These are phyloP conservation scores for Callionymus lyra DNA, from an alignment of 2,113 vertebrate genomes.

Conservation along the genomic window DNA sequence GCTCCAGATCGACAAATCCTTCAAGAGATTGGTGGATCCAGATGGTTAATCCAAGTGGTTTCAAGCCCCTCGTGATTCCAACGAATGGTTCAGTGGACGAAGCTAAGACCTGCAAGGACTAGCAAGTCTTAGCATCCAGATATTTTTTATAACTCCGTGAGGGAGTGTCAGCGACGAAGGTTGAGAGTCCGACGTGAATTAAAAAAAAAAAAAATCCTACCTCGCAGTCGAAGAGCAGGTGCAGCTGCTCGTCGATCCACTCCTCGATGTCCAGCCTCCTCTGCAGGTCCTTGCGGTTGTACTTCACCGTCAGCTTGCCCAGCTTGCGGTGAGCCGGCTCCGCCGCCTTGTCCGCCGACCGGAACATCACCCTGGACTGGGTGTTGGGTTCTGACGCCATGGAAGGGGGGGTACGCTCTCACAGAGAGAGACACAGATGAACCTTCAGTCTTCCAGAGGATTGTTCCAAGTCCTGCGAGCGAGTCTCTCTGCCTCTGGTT, in stretches of 20 bases:
- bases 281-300: conserved; percentile 90
- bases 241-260: conserved; percentile 85
- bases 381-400: conserved; percentile 73
- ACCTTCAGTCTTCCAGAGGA: conserved; percentile 9
- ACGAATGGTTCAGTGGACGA: no score
- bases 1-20: no score
- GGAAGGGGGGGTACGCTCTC: conserved; percentile 47
- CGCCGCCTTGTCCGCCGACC: conserved; percentile 66
- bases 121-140: no score
- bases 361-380: conserved; percentile 81
- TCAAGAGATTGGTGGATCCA: no score
- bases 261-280: conserved; percentile 89
- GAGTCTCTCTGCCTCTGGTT: conserved; percentile 36
- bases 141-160: no score
- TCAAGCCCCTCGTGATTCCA: no score
- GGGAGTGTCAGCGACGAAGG: no score
- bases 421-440: conserved; percentile 9
- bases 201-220: no score
- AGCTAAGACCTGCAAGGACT: no score
- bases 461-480: not conserved
- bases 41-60: no score
- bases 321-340: conserved; percentile 73
- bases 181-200: no score
- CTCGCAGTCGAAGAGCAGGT: conserved; percentile 86
- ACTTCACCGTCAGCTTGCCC: conserved; percentile 89